Base-by-base conservation (phyloP, 2,113 vertebrate genomes). In the Progne subis region DNA sequence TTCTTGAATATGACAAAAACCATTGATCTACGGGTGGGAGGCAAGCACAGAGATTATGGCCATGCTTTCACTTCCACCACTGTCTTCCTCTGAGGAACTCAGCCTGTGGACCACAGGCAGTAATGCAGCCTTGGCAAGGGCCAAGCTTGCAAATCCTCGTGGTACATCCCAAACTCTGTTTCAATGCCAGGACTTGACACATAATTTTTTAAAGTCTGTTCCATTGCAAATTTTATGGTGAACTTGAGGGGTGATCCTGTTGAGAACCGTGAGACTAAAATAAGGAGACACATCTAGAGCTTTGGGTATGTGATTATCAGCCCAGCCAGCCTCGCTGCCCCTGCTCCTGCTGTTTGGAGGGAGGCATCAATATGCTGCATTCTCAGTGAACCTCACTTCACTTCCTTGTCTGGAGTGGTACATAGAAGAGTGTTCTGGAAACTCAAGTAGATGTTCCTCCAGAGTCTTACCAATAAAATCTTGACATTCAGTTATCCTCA, bases 11-110 rank as follows among this genome's bases (percentile, higher is more conserved):
- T 47, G 47, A 56, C 79, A 93, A 69, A 90, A 32, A 0, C 0
- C 37, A 60, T 52, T 2, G 3, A n/a, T 64, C 31, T 72, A 1
- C 0, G 2, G 34, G n/a, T 6, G 1, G 56, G 21, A 82, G 15
- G 68, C 19, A 60, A 56, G 49, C 1, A 2, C 0, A 8, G 60
- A 81, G 41, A 37, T 72, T 82, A 53, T 89, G 59, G 20, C 32
- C 39, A 12, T 46, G 28, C 50, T 94, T 86, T 92, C n/a, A 29
- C 12, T 77, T 81, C 65, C 26, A 85, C 44, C 47, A 11, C 21
- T 78, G 67, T 39, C 26, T 28, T 57, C 63, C 15, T 69, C 50
- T 29, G 64, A 84, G 65, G 32, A 91, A 8, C 47, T 87, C 24
- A n/a, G 69, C 24, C 60, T 57, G 28, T 46, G 41, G 28, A 69